Percentiles rank a stretch among this genome's conserved stretches.
Evolutionary conservation across 1,140 invertebrate genomes (phyloP).

Genomic region (Drosophila bifasciata): DNA sequence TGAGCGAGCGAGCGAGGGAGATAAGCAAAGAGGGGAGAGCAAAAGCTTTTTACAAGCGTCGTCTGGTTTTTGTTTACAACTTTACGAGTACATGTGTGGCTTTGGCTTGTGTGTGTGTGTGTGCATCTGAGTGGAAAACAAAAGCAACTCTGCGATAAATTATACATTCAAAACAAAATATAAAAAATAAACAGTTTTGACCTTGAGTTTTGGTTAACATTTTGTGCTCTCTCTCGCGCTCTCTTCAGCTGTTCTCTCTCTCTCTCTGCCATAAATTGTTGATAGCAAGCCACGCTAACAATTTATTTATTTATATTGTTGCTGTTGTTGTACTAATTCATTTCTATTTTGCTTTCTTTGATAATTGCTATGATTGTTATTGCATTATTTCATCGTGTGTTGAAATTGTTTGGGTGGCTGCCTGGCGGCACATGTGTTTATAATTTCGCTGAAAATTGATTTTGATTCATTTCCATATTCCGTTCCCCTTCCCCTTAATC

Average conservation of each 20-base stretch:
- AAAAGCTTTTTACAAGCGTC: slow-evolving; percentile 70
- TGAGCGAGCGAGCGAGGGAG: slow-evolving; percentile 2
- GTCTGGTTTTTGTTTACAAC: slow-evolving; percentile 73
- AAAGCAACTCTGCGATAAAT: slow-evolving; percentile 80
- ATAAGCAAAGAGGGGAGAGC: slow-evolving; percentile 46
- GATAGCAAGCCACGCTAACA: slow-evolving; percentile 49
- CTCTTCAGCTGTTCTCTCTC: slow-evolving; percentile 4
- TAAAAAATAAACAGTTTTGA: slow-evolving; percentile 84
- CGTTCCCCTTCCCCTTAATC: slow-evolving; percentile 30
- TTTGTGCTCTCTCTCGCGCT: slow-evolving; percentile 51
- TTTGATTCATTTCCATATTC: slow-evolving; percentile 19
- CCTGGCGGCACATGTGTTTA: slow-evolving; percentile 32
- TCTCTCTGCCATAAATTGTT: slow-evolving; percentile 40
- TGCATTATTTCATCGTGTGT: slow-evolving; percentile 71
- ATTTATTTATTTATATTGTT: slow-evolving; percentile 2
- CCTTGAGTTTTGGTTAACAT: slow-evolving; percentile 63
- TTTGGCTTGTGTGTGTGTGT: slow-evolving; percentile 6
- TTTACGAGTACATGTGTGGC: slow-evolving; percentile 13
- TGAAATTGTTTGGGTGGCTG: slow-evolving; percentile 54
- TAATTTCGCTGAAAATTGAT: slow-evolving; percentile 21
- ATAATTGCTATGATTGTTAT: slow-evolving; percentile 53
- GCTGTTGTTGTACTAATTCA: slow-evolving; percentile 13
- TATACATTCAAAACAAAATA: slow-evolving; percentile 84
- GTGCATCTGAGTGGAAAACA: slow-evolving; percentile 65
- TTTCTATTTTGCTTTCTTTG: slow-evolving; percentile 42